These are phyloP conservation scores for Rhynchotus rufescens DNA, from an alignment of 2,797 vertebrate species.

Conservation along the genomic window DNA sequence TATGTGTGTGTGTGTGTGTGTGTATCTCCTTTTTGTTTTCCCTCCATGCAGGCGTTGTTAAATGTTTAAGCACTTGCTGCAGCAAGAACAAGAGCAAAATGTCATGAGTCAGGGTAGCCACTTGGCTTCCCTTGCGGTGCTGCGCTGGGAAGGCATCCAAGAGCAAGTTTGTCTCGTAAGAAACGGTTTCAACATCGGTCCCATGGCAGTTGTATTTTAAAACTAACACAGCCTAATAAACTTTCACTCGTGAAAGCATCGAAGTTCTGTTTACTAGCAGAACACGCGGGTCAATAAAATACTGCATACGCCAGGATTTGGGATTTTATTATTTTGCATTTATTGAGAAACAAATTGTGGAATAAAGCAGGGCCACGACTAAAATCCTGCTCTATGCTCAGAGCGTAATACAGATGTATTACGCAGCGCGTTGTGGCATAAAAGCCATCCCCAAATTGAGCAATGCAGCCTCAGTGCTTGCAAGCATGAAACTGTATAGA, in stretches of 20 bases:
- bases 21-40: background rate
- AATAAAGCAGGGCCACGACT: conserved; percentile 67
- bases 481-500: conserved; percentile 76
- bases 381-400: conserved; percentile 67
- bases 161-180: conserved; percentile 41
- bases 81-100: background rate
- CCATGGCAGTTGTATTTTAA: conserved; percentile 67
- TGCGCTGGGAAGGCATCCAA: conserved; percentile 64
- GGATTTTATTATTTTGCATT: conserved; percentile 77
- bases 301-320: conserved; percentile 43
- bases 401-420: conserved; percentile 75
- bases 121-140: conserved; percentile 34
- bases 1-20: too few relatives aligned
- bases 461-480: conserved; percentile 74
- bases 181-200: conserved; percentile 59
- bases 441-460: conserved; percentile 77
- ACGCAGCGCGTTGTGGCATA: conserved; percentile 77
- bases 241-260: conserved; percentile 63
- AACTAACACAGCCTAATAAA: conserved; percentile 68
- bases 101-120: conserved; percentile 12
- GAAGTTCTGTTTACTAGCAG: conserved; percentile 71
- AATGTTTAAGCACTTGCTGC: background rate
- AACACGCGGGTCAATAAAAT: conserved; percentile 69
- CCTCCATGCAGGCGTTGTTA: background rate
- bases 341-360: conserved; percentile 78